Evolutionary conservation across 2,113 vertebrate genomes (phyloP).

Genomic region (Clarias batrachus): DNA sequence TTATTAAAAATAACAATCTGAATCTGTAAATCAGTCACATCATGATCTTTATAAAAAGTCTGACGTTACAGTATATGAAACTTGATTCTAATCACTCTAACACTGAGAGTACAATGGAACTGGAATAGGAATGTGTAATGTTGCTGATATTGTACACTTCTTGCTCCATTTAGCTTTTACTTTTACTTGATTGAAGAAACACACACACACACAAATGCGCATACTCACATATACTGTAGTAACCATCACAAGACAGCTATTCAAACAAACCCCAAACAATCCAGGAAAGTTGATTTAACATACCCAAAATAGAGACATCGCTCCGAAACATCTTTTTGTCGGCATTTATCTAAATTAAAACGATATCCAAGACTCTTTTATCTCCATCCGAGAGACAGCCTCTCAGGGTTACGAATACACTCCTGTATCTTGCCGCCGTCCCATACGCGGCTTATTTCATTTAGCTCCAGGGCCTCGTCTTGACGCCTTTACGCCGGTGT

Average conservation of each 20-base stretch:
- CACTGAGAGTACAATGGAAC: background rate
- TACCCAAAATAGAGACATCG: background rate
- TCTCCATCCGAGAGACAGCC: slow-evolving; percentile 27
- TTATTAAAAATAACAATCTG: background rate
- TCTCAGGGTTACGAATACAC: slow-evolving; percentile 26
- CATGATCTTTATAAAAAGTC: background rate
- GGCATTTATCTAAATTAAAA: slow-evolving; percentile 40
- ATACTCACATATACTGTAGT: background rate
- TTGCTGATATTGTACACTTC: background rate
- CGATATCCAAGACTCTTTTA: slow-evolving; percentile 32
- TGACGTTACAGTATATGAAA: background rate
- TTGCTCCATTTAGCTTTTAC: background rate
- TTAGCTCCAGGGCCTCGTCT: slow-evolving; percentile 26
- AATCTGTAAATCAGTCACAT: background rate
- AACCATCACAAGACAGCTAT: background rate
- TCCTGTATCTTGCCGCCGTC: background rate
- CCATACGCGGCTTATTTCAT: slow-evolving; percentile 32
- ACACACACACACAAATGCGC: slow-evolving; percentile 10
- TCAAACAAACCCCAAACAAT: background rate
- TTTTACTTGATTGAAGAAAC: background rate
- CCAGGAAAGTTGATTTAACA: slow-evolving; percentile 24
- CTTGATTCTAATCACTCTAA: background rate
- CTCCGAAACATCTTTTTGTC: slow-evolving; percentile 29
- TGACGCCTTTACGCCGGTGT: slow-evolving; percentile 16
- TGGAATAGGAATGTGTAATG: background rate